Evolutionary conservation across 2,797 vertebrate species (phyloP).

Genomic region (Xerus rutilus): DNA sequence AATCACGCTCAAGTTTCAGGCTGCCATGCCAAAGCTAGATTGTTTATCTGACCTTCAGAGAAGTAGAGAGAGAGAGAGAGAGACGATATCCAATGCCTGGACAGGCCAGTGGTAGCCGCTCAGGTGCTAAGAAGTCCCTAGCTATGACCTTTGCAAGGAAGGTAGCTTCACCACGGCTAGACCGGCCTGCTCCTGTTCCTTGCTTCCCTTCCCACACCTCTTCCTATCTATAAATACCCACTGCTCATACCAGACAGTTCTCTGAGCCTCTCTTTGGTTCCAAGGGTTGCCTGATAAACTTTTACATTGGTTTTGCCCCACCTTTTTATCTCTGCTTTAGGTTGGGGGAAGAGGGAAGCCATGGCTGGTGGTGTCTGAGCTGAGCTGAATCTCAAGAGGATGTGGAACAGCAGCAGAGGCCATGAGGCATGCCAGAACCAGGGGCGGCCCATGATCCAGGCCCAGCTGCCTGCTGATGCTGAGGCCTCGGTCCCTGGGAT

Average conservation of each 20-base stretch:
- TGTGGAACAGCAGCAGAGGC: not conserved
- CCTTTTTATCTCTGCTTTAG: not conserved
- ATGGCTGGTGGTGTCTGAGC: not conserved
- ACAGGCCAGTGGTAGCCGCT: not conserved
- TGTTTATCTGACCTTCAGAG: not conserved
- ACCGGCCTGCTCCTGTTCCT: accelerated
- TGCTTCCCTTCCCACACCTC: too few relatives aligned
- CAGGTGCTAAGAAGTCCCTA: not conserved
- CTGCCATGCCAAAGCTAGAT: not conserved
- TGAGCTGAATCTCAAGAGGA: not conserved
- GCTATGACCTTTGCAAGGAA: not conserved
- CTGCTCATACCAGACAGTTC: too few relatives aligned
- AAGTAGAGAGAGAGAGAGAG: not conserved
- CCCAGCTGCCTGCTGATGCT: accelerated
- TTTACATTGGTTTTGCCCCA: not conserved
- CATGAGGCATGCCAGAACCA: not conserved
- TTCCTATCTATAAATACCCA: not conserved
- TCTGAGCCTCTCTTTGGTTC: too few relatives aligned
- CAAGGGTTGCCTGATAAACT: not conserved
- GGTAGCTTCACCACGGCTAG: too few relatives aligned
- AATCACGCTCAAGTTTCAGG: not conserved
- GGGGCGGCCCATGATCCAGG: not conserved
- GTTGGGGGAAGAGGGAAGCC: not conserved
- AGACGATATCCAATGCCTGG: too few relatives aligned
- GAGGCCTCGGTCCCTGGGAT: too few relatives aligned